Evolutionary conservation across 2,888 invertebrate genomes (phyloP), one percentile per base, ranked within the genome.

Genomic region (Stegana nigrithorax): DNA sequence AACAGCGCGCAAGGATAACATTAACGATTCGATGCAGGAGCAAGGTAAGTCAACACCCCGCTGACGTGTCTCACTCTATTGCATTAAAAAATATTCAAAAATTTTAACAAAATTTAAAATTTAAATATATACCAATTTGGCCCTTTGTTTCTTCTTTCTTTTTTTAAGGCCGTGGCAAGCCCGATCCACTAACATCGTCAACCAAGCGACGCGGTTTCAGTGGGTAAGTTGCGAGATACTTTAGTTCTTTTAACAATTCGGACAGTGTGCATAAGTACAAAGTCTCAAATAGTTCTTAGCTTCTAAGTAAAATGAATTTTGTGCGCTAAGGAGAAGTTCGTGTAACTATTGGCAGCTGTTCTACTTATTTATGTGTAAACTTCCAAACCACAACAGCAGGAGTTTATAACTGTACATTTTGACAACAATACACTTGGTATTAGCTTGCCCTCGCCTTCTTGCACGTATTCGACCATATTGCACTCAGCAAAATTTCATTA

Each of bases 161-260:
- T 89, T 91, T 92, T 93, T 87, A 88, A 78, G 92, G 90, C 73
- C 84, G 85, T 36, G 74, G 76, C 69, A 85, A 85, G 73, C 73
- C 83, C 44, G 85, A 85, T 74, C 75, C 83, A 19, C 72, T 85
- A 17, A 93, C 92, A 74, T 94, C 95, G 62, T 93, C 94, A 58
- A 94, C 94, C 83, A 94, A 94, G 83, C 88, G 94, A 65, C 90
- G 93, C 71, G 93, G 91, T 55, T 94, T 94, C 79, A 92, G 93
- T 83, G 92, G 93, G 94, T 94, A 87, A 92, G 93, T 90, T 55
- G 14, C 36, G 14, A 36, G 14, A 39, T 14, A 5, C 17, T 39
- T 32, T 2, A 4, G 2, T 12, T 2, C n/a, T 32, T 32, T 32
- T 4, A 12, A 12, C n/a, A 12, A 12, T 32, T 32, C 3, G 10